phyloP scores from a whole-genome alignment of 1,140 invertebrate species.

The Ceratosolen fusciceps region DNA sequence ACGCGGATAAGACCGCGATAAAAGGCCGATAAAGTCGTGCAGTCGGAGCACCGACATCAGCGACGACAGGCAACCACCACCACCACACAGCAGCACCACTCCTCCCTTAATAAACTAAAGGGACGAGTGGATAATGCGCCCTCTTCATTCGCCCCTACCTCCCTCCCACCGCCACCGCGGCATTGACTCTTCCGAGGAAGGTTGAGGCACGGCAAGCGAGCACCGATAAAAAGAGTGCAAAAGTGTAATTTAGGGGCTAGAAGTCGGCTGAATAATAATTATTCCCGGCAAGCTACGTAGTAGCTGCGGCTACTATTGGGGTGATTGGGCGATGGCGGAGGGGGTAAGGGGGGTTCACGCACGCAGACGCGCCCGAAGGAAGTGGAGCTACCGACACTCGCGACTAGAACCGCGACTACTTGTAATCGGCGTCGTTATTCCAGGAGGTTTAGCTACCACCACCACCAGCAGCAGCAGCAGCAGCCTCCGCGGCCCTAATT shows the following conservation, averaged over 20 bases:
- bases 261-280: conserved; percentile 8
- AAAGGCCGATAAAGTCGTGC: conserved; percentile 25
- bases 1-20: conserved; percentile 21
- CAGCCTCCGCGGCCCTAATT: conserved; percentile 30
- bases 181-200: conserved; percentile 8
- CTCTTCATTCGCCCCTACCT: too few species aligned
- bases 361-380: too few species aligned
- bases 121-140: not conserved
- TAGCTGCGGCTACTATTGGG: too few species aligned
- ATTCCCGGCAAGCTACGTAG: too few species aligned
- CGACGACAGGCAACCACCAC: too few species aligned
- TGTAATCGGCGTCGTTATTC: conserved; percentile 20
- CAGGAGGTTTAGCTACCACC: not conserved
- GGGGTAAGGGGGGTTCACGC: not conserved
- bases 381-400: too few species aligned
- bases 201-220: not conserved
- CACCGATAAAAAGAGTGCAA: not conserved
- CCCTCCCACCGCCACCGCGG: too few species aligned
- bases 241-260: conserved; percentile 20
- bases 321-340: not conserved
- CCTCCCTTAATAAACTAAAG: conserved; percentile 25
- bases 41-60: not conserved
- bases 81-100: too few species aligned
- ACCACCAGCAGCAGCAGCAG: too few species aligned
- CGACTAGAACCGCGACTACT: too few species aligned